These are phyloP conservation scores for Sesamia nonagrioides DNA, from an alignment of 1,140 invertebrate genomes.

Conservation along the genomic window DNA sequence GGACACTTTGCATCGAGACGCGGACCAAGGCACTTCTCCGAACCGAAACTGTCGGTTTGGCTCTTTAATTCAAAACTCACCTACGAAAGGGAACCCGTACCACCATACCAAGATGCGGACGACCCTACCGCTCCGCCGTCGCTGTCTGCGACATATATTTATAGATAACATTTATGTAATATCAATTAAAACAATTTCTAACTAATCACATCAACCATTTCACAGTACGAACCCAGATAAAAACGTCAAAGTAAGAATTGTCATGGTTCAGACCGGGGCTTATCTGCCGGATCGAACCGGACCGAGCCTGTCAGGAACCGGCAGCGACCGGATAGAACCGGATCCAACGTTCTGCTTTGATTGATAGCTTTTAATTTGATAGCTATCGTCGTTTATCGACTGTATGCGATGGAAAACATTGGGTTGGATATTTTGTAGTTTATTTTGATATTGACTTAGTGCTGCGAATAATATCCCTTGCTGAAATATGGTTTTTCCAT, in stretches of 20 bases:
- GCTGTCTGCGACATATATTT: too few relatives aligned
- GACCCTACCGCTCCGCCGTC: too few relatives aligned
- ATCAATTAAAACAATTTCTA: too few relatives aligned
- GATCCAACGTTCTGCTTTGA: slow-evolving; percentile 33
- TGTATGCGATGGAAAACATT: slow-evolving; percentile 25
- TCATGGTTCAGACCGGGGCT: slow-evolving; percentile 28
- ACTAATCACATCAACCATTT: too few relatives aligned
- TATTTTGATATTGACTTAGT: slow-evolving; percentile 12
- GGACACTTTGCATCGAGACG: too few relatives aligned
- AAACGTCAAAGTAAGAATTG: slow-evolving; percentile 34
- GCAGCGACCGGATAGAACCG: slow-evolving; percentile 25
- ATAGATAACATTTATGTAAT: too few relatives aligned
- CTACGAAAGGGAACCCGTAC: too few relatives aligned
- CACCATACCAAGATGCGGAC: too few relatives aligned
- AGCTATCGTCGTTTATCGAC: slow-evolving; percentile 34
- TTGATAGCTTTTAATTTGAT: slow-evolving; percentile 43
- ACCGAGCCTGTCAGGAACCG: slow-evolving; percentile 27
- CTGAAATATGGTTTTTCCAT: not conserved
- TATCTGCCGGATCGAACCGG: slow-evolving; percentile 38
- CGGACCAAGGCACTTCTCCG: too few relatives aligned
- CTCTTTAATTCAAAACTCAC: too few relatives aligned
- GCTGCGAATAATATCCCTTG: not conserved
- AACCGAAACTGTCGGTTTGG: too few relatives aligned
- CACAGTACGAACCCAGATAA: not conserved
- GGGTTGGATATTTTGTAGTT: slow-evolving; percentile 18